Percentiles rank a stretch among this genome's conserved stretches.
These are phyloP conservation scores for Lysandra bellargus DNA, from an alignment of 2,888 invertebrate genomes.

Conservation along the genomic window DNA sequence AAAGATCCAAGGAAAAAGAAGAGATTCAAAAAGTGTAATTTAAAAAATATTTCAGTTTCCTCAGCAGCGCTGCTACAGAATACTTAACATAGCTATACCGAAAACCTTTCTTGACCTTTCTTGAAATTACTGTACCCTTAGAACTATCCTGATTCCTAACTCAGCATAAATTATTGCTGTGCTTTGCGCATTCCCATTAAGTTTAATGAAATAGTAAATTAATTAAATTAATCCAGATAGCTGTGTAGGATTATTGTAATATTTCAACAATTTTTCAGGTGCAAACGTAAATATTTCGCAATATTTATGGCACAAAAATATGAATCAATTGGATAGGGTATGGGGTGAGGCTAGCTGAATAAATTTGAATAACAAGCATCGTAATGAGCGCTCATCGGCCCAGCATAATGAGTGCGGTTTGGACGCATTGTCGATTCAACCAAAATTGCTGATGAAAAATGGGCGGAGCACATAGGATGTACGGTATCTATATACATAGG, in stretches of 20 bases:
- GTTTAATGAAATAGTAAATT: too few relatives aligned
- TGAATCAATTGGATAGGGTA: slow-evolving; percentile 37
- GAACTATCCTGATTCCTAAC: too few relatives aligned
- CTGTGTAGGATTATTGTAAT: background rate
- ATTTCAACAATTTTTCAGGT: background rate
- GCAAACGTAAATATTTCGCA: background rate
- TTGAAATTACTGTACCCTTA: too few relatives aligned
- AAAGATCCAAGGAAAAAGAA: too few relatives aligned
- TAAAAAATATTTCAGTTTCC: too few relatives aligned
- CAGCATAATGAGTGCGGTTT: slow-evolving; percentile 56
- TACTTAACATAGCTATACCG: too few relatives aligned
- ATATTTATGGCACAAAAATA: slow-evolving; percentile 27
- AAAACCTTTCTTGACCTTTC: too few relatives aligned
- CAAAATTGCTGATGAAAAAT: slow-evolving; percentile 4
- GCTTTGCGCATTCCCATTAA: too few relatives aligned
- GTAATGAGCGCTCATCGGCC: slow-evolving; percentile 55
- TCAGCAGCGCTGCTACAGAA: too few relatives aligned
- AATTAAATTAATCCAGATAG: too few relatives aligned
- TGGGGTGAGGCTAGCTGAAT: slow-evolving; percentile 53
- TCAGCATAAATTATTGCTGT: too few relatives aligned
- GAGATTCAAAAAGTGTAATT: too few relatives aligned
- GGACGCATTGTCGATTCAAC: slow-evolving; percentile 42
- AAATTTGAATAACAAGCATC: slow-evolving; percentile 59
- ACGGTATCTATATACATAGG: background rate
- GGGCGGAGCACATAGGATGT: background rate